Conservation (phyloP, 2,113 vertebrate genomes). For the Zosterops hypoxanthus region DNA sequence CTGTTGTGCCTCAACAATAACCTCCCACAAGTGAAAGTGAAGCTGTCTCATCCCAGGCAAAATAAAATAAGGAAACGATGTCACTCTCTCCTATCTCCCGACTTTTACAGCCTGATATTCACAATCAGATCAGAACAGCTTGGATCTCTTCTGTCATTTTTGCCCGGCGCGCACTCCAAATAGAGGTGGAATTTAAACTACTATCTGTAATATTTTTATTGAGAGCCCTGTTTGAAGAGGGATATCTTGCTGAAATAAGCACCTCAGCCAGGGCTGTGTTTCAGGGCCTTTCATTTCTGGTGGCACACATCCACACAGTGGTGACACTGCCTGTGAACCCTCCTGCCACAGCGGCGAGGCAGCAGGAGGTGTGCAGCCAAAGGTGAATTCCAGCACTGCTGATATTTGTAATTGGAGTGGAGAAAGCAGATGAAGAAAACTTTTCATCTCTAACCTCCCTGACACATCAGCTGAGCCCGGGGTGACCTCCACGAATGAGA, state of each 20-base stretch:
- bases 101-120: slow-evolving; percentile 9
- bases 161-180: neutral
- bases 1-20: neutral
- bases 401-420: neutral
- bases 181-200: slow-evolving; percentile 32
- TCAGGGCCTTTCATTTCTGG: neutral
- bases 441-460: slow-evolving; percentile 21
- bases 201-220: slow-evolving; percentile 31
- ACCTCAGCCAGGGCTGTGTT: neutral
- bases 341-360: neutral
- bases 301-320: neutral
- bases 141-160: neutral
- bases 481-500: neutral
- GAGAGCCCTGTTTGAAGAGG: neutral
- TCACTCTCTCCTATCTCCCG: neutral
- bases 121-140: slow-evolving; percentile 28
- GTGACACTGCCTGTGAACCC: neutral
- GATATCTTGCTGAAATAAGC: slow-evolving; percentile 36
- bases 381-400: neutral
- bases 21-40: neutral
- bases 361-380: neutral
- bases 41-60: neutral
- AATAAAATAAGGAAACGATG: slow-evolving; percentile 12
- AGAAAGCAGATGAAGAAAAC: slow-evolving; percentile 22
- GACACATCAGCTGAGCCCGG: neutral